phyloP scores from a whole-genome alignment of 2,797 vertebrate species.

The Okamejei kenojei region DNA sequence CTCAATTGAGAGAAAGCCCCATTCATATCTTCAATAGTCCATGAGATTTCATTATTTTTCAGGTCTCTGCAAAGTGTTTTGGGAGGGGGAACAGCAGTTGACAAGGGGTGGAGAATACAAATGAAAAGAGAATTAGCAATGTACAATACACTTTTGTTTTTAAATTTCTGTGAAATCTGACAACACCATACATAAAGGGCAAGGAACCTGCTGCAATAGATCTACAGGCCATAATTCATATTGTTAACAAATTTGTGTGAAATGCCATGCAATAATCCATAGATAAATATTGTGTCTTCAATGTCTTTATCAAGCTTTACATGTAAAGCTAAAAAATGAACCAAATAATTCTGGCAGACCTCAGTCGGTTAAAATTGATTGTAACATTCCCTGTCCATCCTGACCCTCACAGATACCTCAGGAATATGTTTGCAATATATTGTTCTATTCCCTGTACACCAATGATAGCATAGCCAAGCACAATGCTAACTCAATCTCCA shows the following conservation, averaged over 20 bases:
- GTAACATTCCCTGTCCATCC: too few relatives aligned
- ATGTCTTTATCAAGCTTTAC: too few relatives aligned
- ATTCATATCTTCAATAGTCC: slow-evolving; percentile 97
- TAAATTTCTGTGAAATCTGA: background rate
- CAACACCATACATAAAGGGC: background rate
- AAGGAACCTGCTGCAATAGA: background rate
- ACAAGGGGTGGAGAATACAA: background rate
- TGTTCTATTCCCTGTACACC: too few relatives aligned
- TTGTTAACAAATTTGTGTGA: background rate
- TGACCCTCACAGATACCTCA: too few relatives aligned
- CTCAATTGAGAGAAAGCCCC: slow-evolving; percentile 90
- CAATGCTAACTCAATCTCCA: too few relatives aligned
- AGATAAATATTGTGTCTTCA: too few relatives aligned
- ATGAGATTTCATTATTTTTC: slow-evolving; percentile 95
- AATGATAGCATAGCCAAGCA: too few relatives aligned
- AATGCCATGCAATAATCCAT: too few relatives aligned
- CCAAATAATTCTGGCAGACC: too few relatives aligned
- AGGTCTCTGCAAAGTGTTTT: slow-evolving; percentile 64
- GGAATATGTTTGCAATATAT: too few relatives aligned
- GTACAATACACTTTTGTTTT: slow-evolving; percentile 42
- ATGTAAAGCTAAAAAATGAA: too few relatives aligned
- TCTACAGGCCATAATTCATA: background rate
- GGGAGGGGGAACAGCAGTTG: slow-evolving; percentile 28
- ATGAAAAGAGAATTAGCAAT: background rate
- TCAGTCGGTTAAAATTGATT: too few relatives aligned